phyloP scores from a whole-genome alignment of 1,140 invertebrate species.

The Temnothorax curvispinosus region DNA sequence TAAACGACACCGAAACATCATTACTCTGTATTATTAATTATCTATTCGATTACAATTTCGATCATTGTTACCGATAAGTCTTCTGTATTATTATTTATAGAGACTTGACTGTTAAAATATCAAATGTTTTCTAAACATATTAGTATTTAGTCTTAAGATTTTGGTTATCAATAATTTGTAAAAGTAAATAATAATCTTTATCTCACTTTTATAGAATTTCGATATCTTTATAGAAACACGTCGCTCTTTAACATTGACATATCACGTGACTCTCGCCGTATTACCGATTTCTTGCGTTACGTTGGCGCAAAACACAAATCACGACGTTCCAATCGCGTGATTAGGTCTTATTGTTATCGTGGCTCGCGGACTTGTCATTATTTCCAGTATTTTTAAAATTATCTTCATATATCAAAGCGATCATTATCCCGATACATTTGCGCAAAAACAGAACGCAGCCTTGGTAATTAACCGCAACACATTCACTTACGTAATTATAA shows the following conservation, averaged over 20 bases:
- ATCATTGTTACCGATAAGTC: neutral
- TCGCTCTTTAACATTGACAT: slow-evolving; percentile 18
- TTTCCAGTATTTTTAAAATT: slow-evolving; percentile 34
- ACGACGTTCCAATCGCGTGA: slow-evolving; percentile 57
- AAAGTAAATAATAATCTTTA: neutral
- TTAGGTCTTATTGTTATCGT: slow-evolving; percentile 50
- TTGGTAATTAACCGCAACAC: slow-evolving; percentile 65
- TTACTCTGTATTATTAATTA: neutral
- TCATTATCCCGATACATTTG: neutral
- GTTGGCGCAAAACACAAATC: slow-evolving; percentile 28
- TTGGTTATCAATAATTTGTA: neutral
- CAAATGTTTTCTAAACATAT: neutral
- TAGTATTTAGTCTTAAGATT: neutral
- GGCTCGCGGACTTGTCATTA: slow-evolving; percentile 38
- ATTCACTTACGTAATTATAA: slow-evolving; percentile 62
- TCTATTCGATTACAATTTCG: neutral
- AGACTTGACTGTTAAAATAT: neutral
- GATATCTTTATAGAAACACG: neutral
- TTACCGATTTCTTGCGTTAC: slow-evolving; percentile 46
- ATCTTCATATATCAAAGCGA: slow-evolving; percentile 7
- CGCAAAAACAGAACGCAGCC: slow-evolving; percentile 20
- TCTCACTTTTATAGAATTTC: neutral
- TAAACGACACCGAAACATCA: neutral
- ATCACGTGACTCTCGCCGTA: slow-evolving; percentile 16
- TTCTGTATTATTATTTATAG: neutral